Percentiles rank a stretch among this genome's conserved stretches.
Evolutionary conservation across 1,140 invertebrate genomes (phyloP).

Genomic region (Cepaea nemoralis): DNA sequence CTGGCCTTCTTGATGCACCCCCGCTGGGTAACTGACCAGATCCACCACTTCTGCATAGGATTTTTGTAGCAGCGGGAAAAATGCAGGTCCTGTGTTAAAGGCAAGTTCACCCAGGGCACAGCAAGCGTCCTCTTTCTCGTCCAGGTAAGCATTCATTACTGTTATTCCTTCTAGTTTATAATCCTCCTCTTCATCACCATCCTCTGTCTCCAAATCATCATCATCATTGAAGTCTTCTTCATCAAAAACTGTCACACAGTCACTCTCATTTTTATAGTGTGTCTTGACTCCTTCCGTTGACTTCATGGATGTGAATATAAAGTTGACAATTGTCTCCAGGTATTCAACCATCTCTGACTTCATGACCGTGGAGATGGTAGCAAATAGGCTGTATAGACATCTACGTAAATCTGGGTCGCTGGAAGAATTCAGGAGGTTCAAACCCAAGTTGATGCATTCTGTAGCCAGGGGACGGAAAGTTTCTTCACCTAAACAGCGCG

Average conservation of each 20-base stretch:
- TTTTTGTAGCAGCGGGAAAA: conserved; percentile 80
- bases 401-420: conserved; percentile 83
- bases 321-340: conserved; percentile 78
- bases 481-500: conserved; percentile 78
- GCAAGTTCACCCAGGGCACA: conserved; percentile 81
- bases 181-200: conserved; percentile 73
- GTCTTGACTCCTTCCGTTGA: conserved; percentile 79
- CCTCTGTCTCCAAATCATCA: conserved; percentile 75
- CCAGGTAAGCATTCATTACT: conserved; percentile 83
- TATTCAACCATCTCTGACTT: conserved; percentile 79
- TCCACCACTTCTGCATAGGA: conserved; percentile 81
- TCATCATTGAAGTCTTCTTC: conserved; percentile 63
- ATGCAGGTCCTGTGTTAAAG: conserved; percentile 76
- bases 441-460: conserved; percentile 79
- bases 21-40: conserved; percentile 80
- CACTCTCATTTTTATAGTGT: conserved; percentile 77
- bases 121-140: conserved; percentile 86
- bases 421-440: conserved; percentile 76
- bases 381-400: conserved; percentile 81
- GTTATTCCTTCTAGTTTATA: conserved; percentile 73
- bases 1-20: conserved; percentile 80
- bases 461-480: conserved; percentile 79
- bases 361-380: conserved; percentile 79
- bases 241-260: conserved; percentile 57
- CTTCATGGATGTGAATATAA: conserved; percentile 79